These are phyloP conservation scores for Chelmon rostratus DNA, from an alignment of 2,797 vertebrate species.

Conservation along the genomic window DNA sequence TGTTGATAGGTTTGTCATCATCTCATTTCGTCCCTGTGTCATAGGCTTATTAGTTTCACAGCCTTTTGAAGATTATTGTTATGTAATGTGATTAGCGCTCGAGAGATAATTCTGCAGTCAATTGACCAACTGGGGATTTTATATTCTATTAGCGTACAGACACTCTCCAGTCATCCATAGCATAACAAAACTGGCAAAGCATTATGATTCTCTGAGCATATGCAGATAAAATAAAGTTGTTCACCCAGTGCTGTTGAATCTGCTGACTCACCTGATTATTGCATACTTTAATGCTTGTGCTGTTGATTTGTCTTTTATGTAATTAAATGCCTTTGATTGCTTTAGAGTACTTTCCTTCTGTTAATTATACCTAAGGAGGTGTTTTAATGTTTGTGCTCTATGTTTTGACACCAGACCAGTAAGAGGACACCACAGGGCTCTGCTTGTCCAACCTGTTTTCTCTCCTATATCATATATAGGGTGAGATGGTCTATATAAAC, in stretches of 20 bases:
- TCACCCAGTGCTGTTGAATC: not conserved
- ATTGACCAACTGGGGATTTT: conserved; percentile 19
- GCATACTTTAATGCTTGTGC: not conserved
- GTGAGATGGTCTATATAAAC: not conserved
- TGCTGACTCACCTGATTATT: not conserved
- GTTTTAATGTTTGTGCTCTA: conserved; percentile 5
- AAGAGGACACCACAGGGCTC: conserved; percentile 21
- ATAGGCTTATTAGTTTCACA: conserved; percentile 40
- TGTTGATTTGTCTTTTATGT: not conserved
- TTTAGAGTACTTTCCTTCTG: not conserved
- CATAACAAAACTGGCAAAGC: not conserved
- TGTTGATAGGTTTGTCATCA: not conserved
- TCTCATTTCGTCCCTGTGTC: conserved; percentile 27
- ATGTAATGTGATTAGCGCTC: conserved; percentile 56
- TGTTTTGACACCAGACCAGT: conserved; percentile 20
- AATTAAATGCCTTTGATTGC: conserved; percentile 7
- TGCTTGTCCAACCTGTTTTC: conserved; percentile 45
- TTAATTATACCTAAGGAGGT: not conserved
- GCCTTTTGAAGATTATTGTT: conserved; percentile 53
- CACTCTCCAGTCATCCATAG: conserved; percentile 1
- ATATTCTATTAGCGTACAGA: conserved; percentile 3
- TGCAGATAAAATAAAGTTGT: not conserved
- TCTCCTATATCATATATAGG: conserved; percentile 24
- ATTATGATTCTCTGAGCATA: not conserved
- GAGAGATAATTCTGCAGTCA: conserved; percentile 40